These are phyloP conservation scores for Gymnorhina tibicen DNA, from an alignment of 2,113 vertebrate species.

Conservation along the genomic window DNA sequence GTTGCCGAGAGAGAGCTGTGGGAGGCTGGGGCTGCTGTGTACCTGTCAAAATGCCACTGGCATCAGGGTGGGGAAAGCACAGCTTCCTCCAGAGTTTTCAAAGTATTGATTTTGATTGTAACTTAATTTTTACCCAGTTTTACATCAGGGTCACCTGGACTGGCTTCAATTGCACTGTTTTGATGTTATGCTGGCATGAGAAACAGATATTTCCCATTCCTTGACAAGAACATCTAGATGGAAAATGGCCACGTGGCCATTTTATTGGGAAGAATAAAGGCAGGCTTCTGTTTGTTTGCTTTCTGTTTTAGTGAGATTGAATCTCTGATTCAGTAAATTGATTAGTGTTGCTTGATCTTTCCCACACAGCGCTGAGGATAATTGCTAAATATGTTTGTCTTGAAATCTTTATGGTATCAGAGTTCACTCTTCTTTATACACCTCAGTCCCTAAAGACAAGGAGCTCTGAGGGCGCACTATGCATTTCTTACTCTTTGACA, in stretches of 20 bases:
- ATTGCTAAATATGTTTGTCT: not conserved
- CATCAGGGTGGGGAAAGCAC: rapidly evolving
- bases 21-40: not conserved
- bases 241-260: not conserved
- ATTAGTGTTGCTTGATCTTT: not conserved
- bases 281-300: not conserved
- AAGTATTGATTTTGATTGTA: not conserved
- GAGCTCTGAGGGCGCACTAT: not conserved
- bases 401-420: not conserved
- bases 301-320: not conserved
- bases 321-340: not conserved
- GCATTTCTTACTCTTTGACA: not conserved
- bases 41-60: not conserved
- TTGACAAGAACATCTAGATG: not conserved
- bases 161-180: not conserved
- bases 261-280: not conserved
- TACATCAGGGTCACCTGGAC: not conserved
- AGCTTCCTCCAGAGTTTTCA: not conserved
- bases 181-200: not conserved
- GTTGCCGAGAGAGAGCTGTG: not conserved
- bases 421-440: not conserved
- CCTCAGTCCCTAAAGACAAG: not conserved
- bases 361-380: not conserved
- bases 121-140: not conserved
- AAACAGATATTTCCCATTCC: not conserved